Base-by-base conservation (phyloP, 1,140 invertebrate genomes). In the Eupristina koningsbergeri region DNA sequence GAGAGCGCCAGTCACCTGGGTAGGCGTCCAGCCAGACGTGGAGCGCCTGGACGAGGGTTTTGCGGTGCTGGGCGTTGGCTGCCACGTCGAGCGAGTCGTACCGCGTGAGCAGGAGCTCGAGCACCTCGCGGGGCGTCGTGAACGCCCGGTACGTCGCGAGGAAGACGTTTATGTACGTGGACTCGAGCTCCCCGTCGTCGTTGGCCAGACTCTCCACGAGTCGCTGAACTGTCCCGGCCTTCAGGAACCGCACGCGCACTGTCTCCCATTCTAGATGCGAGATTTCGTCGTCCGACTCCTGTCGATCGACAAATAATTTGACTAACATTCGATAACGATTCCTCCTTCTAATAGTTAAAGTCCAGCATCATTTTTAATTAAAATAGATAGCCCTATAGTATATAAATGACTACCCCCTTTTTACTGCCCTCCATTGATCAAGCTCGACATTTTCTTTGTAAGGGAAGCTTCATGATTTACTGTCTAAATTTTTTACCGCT, bases 201-300 rank as follows among this genome's bases (percentile, higher is more conserved):
- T 97, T 97, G 67, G 97, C 96, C 85, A 99, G 92, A 85, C 97
- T 96, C 92, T 99, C 98, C 31, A 99, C 97, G 80, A 99, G 93
- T 87, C 96, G 95, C 86, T 97, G 96, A 80, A 99, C 94, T 0
- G 98, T 98, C n/a, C 98, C 99, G 2, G 98, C 98, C 93, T 99
- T 99, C 61, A 99, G 95, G 86, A 99, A 97, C 69, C 97, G 95
- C 31, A 99, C 97, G 83, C 98, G 95, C 82, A 99, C 97, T n/a
- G 98, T 99, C 93, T 99, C 98, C 98, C 98, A 99, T 95, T 99
- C 98, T 88, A 99, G 92, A 93, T 98, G 97, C 39, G 98, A 98
- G 86, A 98, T 97, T 92, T 97, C 96, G 92, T 97, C 96, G 87
- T 97, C 96, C 3, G 96, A 96, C 88, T 97, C 96, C 95, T 96